phyloP scores from a whole-genome alignment of 2,888 invertebrate genomes.

The Hybos culiciformis region DNA sequence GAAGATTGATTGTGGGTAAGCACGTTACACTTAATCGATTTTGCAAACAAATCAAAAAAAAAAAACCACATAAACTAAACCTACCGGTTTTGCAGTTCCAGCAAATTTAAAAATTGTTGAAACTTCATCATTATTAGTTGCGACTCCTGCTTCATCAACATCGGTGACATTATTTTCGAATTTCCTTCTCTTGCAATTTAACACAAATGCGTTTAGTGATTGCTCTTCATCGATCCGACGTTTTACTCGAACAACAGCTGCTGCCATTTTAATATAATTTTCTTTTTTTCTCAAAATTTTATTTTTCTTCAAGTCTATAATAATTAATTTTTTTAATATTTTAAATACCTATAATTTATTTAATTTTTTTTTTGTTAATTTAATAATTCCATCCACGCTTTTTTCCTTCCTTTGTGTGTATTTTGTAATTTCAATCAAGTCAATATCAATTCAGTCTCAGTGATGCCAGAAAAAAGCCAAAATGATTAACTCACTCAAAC shows the following conservation, averaged over 20 bases:
- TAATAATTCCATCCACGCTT: no score
- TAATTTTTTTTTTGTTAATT: no score
- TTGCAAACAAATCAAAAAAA: neutral
- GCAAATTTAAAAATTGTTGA: slow-evolving; percentile 57
- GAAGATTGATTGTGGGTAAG: neutral
- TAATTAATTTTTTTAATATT: no score
- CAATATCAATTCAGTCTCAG: no score
- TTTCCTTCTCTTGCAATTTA: slow-evolving; percentile 57
- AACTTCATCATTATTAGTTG: slow-evolving; percentile 32
- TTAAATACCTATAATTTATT: no score
- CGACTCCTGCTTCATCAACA: slow-evolving; percentile 18
- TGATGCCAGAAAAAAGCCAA: no score
- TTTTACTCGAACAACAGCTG: slow-evolving; percentile 56
- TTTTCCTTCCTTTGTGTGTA: no score
- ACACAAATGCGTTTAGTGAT: slow-evolving; percentile 55
- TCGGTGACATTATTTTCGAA: slow-evolving; percentile 31
- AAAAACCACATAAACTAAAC: slow-evolving; percentile 33
- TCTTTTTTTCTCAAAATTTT: no score
- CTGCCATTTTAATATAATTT: slow-evolving; percentile 25
- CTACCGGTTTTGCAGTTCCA: slow-evolving; percentile 55
- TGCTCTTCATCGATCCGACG: slow-evolving; percentile 54
- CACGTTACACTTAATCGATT: neutral
- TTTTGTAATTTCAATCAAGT: no score
- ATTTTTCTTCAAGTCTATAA: no score
- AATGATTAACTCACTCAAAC: no score